A percentile compares a stretch with the other conserved stretches of the same genome.
Evolutionary conservation across 2,113 vertebrate genomes (phyloP).

Genomic region (Paramisgurnus dabryanus): DNA sequence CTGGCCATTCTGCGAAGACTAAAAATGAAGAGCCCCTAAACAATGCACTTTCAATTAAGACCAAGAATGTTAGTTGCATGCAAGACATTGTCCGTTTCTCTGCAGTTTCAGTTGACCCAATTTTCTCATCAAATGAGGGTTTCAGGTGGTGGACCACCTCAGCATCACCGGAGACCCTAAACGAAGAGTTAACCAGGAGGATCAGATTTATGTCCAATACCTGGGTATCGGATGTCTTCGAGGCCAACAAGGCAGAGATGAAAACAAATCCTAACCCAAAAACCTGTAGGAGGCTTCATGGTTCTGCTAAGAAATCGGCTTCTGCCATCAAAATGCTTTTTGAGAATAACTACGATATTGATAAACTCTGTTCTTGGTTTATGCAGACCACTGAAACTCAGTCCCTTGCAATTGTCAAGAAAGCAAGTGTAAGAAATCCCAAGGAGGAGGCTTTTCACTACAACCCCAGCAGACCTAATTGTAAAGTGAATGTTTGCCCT

Average conservation of each 20-base stretch:
- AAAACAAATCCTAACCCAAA: constrained; percentile 54
- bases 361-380: constrained; percentile 91
- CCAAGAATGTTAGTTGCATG: constrained; percentile 19
- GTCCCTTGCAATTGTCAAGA: constrained; percentile 89
- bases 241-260: constrained; percentile 69
- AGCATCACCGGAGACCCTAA: constrained; percentile 79
- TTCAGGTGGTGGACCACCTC: constrained; percentile 91
- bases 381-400: constrained; percentile 99
- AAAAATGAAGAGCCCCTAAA: constrained; percentile 63
- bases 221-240: constrained; percentile 83
- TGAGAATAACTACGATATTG: constrained; percentile 86
- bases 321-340: constrained; percentile 91
- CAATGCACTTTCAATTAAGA: constrained; percentile 60
- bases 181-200: constrained; percentile 84
- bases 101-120: constrained; percentile 79
- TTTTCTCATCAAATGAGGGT: constrained; percentile 79
- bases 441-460: constrained; percentile 85
- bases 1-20: constrained; percentile 71
- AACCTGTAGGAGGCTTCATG: constrained; percentile 46
- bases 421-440: constrained; percentile 86
- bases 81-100: constrained; percentile 68
- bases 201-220: constrained; percentile 87
- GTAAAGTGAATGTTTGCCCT: constrained; percentile 73
- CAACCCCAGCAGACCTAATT: constrained; percentile 73
- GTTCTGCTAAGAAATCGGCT: constrained; percentile 62